These are phyloP conservation scores for Amphipoea oculea DNA, from an alignment of 2,888 invertebrate genomes.

Conservation along the genomic window DNA sequence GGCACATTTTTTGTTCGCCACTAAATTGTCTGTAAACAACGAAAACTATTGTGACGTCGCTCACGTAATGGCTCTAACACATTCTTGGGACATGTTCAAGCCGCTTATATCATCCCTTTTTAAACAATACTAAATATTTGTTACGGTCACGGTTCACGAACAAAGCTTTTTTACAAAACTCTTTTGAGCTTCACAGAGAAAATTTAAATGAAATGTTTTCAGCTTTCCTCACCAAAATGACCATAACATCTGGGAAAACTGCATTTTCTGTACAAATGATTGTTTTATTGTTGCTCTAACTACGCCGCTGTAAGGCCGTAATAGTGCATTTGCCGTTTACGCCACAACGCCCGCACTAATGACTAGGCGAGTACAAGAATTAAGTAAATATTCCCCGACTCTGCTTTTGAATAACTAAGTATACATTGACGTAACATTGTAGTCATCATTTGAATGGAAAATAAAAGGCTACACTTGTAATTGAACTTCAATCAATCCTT, in stretches of 20 bases:
- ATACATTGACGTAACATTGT: slow-evolving; percentile 18
- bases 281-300: slow-evolving; percentile 60
- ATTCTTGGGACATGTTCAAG: slow-evolving; percentile 21
- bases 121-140: slow-evolving; percentile 13
- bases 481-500: slow-evolving; percentile 47
- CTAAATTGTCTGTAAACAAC: slow-evolving; percentile 52
- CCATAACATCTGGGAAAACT: slow-evolving; percentile 45
- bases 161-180: slow-evolving; percentile 10
- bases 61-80: slow-evolving; percentile 29
- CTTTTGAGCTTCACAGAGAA: slow-evolving; percentile 15
- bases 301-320: slow-evolving; percentile 39
- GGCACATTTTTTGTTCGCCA: slow-evolving; percentile 45
- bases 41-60: slow-evolving; percentile 43
- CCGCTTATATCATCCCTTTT: slow-evolving; percentile 15
- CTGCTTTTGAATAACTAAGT: slow-evolving; percentile 33
- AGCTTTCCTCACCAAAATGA: slow-evolving; percentile 35
- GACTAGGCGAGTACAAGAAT: slow-evolving; percentile 52
- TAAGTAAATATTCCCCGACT: slow-evolving; percentile 42
- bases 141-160: background rate
- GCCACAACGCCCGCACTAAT: slow-evolving; percentile 56
- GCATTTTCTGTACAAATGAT: slow-evolving; percentile 58
- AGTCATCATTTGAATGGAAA: background rate
- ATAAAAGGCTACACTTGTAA: background rate
- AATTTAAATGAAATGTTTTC: slow-evolving; percentile 24
- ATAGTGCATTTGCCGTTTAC: slow-evolving; percentile 58